Base-by-base conservation (phyloP, 2,888 invertebrate genomes). In the Parnassius apollo region DNA sequence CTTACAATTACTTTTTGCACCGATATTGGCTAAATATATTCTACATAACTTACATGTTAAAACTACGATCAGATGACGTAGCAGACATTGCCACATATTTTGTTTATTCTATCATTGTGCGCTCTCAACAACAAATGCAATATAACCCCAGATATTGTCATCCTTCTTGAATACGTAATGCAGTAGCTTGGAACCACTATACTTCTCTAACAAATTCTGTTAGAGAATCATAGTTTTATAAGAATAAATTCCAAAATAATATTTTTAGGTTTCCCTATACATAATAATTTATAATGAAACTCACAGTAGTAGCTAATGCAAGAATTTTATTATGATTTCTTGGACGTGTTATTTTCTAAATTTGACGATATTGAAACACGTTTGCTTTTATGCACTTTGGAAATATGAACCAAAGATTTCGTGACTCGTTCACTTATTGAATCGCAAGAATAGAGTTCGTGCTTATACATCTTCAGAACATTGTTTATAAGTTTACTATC, bases 311-410 rank as follows among this genome's bases (percentile, higher is more conserved):
- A 75, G 9, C 49, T 13, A 13, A n/a, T 49, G 13, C 49, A 49
- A 49, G 80, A 71, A 75, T 68, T 85, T 87, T 88, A 86, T 87
- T 87, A 84, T 81, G 79, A 85, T 81, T 83, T 81, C 68, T 65
- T 65, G 66, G 74, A 70, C 75, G 80, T 82, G 81, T 84, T 82
- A 77, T 77, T 74, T 66, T 79, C 77, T 77, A 80, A 76, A 80
- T 81, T 79, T 80, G 76, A 75, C 80, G 78, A 82, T 86, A 86
- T 89, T 84, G 81, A 77, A 76, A 72, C 76, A 78, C 78, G 82
- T 80, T 82, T 73, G 75, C 76, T 73, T 80, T 82, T 82, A 85
- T 83, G 78, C 73, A 80, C 66, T 70, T 69, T 69, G 70, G 74
- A 59, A 77, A 86, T 86, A 87, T 82, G 86, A 83, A 75, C 74